Evolutionary conservation across 2,797 vertebrate genomes (phyloP).

Genomic region (Argentina silus): DNA sequence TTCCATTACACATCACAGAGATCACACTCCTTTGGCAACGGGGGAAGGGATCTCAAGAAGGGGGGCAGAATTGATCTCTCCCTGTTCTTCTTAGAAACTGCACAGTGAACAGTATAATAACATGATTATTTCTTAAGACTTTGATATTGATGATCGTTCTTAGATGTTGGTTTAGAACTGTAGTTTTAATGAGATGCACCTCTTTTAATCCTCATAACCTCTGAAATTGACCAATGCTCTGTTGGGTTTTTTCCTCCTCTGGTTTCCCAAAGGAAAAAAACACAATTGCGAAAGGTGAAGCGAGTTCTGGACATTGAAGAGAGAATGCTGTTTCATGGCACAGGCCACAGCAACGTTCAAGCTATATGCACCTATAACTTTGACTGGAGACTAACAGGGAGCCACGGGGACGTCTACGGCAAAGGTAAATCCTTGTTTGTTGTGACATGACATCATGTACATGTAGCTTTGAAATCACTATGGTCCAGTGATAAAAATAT

Average conservation of each 20-base stretch:
- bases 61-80: too few relatives aligned
- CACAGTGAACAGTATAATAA: too few relatives aligned
- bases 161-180: neutral
- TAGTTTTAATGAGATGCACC: neutral
- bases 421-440: constrained; percentile 81
- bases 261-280: constrained; percentile 88
- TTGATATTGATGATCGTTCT: too few relatives aligned
- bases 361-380: constrained; percentile 98
- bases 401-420: constrained; percentile 92
- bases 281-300: constrained; percentile 92
- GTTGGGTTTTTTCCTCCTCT: neutral
- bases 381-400: constrained; percentile 95
- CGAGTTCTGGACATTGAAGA: constrained; percentile 87
- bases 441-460: constrained; percentile 12
- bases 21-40: too few relatives aligned
- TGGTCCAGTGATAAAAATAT: neutral
- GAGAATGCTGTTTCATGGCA: constrained; percentile 96
- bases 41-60: too few relatives aligned
- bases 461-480: too few relatives aligned
- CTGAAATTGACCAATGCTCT: constrained; percentile 16
- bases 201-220: constrained; percentile 5
- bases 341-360: constrained; percentile 92
- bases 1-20: too few relatives aligned
- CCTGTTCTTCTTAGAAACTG: too few relatives aligned
- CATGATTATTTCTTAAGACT: too few relatives aligned